Conservation (phyloP, 2,113 vertebrate genomes). For the Pangasianodon hypophthalmus region DNA sequence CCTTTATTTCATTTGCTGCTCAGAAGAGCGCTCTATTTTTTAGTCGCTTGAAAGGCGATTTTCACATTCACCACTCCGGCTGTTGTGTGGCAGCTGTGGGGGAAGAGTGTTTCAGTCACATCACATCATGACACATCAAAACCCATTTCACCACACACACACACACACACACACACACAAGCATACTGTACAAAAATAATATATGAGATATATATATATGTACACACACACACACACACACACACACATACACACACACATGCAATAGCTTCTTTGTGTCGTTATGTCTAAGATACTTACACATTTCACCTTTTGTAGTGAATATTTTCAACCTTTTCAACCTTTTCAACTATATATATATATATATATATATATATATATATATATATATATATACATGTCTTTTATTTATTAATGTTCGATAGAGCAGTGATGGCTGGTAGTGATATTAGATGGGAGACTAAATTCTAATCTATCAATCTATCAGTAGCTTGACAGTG, state of each 20-base stretch:
- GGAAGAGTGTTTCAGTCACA: constrained; percentile 26
- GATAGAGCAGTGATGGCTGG: too few relatives aligned
- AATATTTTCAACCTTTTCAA: too few relatives aligned
- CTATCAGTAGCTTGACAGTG: too few relatives aligned
- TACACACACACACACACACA: background rate
- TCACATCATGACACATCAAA: background rate
- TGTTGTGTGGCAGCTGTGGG: background rate
- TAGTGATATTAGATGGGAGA: too few relatives aligned
- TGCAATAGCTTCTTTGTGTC: background rate
- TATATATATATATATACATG: too few relatives aligned
- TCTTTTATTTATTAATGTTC: too few relatives aligned
- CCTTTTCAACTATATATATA: too few relatives aligned
- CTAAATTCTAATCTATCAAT: too few relatives aligned
- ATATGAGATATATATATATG: background rate
- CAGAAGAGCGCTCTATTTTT: background rate
- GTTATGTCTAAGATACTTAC: background rate
- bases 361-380: too few relatives aligned
- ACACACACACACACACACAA: background rate
- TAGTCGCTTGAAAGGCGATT: constrained; percentile 36
- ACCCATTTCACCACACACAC: background rate
- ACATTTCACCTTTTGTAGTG: background rate
- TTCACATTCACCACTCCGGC: constrained; percentile 32
- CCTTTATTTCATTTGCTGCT: constrained; percentile 45
- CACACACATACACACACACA: background rate
- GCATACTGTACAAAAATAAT: background rate